phyloP scores from a whole-genome alignment of 2,797 vertebrate genomes.

The Melanotaenia boesemani region DNA sequence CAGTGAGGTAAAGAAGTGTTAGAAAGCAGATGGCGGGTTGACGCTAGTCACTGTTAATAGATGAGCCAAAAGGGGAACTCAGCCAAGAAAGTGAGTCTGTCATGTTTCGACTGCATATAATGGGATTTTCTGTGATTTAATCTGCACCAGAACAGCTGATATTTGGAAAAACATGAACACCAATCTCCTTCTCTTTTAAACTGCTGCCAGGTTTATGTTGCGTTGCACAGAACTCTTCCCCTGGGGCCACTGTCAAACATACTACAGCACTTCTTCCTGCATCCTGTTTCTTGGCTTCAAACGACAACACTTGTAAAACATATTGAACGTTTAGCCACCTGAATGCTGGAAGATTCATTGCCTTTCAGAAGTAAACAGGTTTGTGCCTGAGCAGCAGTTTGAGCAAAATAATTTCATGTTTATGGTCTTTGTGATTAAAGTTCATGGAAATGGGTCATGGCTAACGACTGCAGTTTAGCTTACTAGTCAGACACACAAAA shows the following conservation, averaged over 20 bases:
- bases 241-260: slow-evolving; percentile 10
- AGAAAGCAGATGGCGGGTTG: slow-evolving; percentile 63
- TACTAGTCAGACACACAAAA: slow-evolving; percentile 25
- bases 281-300: slow-evolving; percentile 44
- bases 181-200: not conserved
- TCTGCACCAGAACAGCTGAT: slow-evolving; percentile 11
- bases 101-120: slow-evolving; percentile 26
- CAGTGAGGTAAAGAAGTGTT: slow-evolving; percentile 17
- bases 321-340: slow-evolving; percentile 52
- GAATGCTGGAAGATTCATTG: slow-evolving; percentile 39
- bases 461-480: slow-evolving; percentile 35
- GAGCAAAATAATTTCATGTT: slow-evolving; percentile 39
- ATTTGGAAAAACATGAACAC: slow-evolving; percentile 26
- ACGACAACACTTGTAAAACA: slow-evolving; percentile 48
- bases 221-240: slow-evolving; percentile 1
- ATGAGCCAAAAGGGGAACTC: slow-evolving; percentile 41
- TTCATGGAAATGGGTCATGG: slow-evolving; percentile 37
- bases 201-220: slow-evolving; percentile 35
- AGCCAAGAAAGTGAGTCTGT: slow-evolving; percentile 48
- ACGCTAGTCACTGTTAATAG: slow-evolving; percentile 31
- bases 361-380: slow-evolving; percentile 23
- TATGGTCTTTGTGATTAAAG: slow-evolving; percentile 50
- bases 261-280: slow-evolving; percentile 11
- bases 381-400: slow-evolving; percentile 26
- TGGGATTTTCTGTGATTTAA: slow-evolving; percentile 35